A percentile compares a stretch with the other conserved stretches of the same genome.
phyloP scores from a whole-genome alignment of 2,888 invertebrate genomes.

The Linyphia triangularis region DNA sequence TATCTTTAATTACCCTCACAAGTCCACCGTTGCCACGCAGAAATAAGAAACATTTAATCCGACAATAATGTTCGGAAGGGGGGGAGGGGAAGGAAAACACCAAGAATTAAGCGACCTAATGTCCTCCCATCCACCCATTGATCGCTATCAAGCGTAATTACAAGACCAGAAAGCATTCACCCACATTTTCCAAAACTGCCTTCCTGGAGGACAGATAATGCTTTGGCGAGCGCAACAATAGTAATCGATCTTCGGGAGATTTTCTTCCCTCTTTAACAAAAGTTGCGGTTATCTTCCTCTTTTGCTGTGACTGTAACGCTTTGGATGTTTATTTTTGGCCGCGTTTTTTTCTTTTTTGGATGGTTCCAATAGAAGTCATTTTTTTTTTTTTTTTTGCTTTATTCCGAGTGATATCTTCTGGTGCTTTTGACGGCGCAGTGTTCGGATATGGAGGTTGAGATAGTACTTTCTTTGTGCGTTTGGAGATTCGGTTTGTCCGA shows the following conservation, averaged over 20 bases:
- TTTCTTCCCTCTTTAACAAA: constrained; percentile 41
- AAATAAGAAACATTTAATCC: constrained; percentile 60
- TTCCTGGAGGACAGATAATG: constrained; percentile 25
- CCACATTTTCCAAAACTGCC: constrained; percentile 28
- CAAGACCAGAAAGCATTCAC: not conserved
- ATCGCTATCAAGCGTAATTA: constrained; percentile 50
- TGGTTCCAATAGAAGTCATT: no score
- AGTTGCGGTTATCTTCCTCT: constrained; percentile 30
- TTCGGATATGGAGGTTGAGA: no score
- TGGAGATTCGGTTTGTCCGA: no score
- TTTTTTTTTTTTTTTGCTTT: no score
- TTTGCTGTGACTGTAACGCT: constrained; percentile 19
- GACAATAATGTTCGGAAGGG: constrained; percentile 33
- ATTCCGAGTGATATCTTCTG: not conserved
- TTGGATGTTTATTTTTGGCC: constrained; percentile 1
- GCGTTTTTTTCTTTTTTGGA: not conserved
- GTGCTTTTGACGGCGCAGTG: no score
- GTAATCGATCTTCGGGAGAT: constrained; percentile 47
- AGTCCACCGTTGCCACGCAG: constrained; percentile 12
- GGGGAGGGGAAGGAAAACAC: constrained; percentile 20
- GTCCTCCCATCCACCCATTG: constrained; percentile 30
- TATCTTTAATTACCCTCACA: constrained; percentile 40
- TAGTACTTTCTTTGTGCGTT: no score
- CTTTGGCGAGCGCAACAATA: constrained; percentile 20
- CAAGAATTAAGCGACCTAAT: constrained; percentile 7